Evolutionary conservation across 2,888 invertebrate species (phyloP).

Genomic region (Caenorhabditis sp.): DNA sequence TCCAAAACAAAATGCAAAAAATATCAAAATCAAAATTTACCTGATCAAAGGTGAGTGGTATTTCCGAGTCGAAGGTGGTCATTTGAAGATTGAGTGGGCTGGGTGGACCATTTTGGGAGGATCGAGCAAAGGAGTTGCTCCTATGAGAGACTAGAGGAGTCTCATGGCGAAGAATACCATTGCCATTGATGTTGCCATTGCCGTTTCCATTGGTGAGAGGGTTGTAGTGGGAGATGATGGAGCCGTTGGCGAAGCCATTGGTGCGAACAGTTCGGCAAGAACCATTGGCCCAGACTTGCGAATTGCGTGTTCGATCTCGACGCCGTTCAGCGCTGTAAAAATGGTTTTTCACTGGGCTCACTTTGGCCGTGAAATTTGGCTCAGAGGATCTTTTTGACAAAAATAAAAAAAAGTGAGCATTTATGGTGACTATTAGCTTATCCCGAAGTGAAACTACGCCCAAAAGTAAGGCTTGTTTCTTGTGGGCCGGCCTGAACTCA

Average conservation of each 20-base stretch:
- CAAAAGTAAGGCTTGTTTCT: no score
- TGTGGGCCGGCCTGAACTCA: no score
- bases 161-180: constrained; percentile 14
- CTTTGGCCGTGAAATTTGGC: no score
- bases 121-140: constrained; percentile 29
- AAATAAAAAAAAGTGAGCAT: no score
- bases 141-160: constrained; percentile 34
- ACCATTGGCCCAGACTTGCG: constrained; percentile 52
- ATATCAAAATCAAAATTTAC: constrained; percentile 33
- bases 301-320: constrained; percentile 44
- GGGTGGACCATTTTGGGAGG: constrained; percentile 19
- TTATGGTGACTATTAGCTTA: no score
- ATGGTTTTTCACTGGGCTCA: no score
- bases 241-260: constrained; percentile 47
- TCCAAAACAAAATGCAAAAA: neutral
- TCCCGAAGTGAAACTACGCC: no score
- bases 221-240: constrained; percentile 38
- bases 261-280: constrained; percentile 38
- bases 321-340: constrained; percentile 50
- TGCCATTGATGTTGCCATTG: constrained; percentile 11
- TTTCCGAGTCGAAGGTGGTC: constrained; percentile 57
- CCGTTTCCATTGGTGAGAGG: constrained; percentile 33
- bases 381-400: no score
- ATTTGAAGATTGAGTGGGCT: constrained; percentile 57
- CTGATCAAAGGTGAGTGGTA: constrained; percentile 64